phyloP scores from a whole-genome alignment of 2,113 vertebrate genomes.

The Cranoglanis bouderius region DNA sequence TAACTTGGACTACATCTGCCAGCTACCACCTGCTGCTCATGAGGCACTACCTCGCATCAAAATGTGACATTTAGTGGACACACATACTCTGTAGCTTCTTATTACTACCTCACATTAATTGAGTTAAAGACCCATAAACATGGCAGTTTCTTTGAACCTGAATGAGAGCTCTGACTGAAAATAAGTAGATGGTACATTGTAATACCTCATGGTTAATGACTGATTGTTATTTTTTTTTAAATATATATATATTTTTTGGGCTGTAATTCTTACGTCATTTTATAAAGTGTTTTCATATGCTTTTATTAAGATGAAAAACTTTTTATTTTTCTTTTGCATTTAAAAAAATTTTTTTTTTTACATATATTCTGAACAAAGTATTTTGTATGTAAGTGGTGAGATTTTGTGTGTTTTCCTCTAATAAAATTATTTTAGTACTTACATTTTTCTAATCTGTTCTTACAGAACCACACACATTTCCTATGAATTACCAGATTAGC shows the following conservation, averaged over 20 bases:
- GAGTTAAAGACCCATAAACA: neutral
- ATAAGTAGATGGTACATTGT: neutral
- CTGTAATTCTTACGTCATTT: slow-evolving; percentile 16
- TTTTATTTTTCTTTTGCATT: too few relatives aligned
- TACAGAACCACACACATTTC: neutral
- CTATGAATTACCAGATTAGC: neutral
- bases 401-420: neutral
- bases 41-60: slow-evolving; percentile 59
- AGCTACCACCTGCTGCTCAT: slow-evolving; percentile 72
- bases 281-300: neutral
- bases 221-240: too few relatives aligned
- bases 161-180: neutral
- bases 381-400: neutral
- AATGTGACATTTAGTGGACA: slow-evolving; percentile 52
- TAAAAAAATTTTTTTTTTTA: too few relatives aligned
- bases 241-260: too few relatives aligned
- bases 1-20: slow-evolving; percentile 69
- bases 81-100: neutral
- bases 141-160: neutral
- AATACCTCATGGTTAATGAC: neutral
- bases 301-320: neutral
- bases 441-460: too few relatives aligned
- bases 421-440: slow-evolving; percentile 22
- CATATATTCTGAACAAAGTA: neutral
- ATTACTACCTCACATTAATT: neutral